Evolutionary conservation across 2,113 vertebrate species (phyloP), one percentile per base, ranked within the genome.

Genomic region (Lycaon pictus): DNA sequence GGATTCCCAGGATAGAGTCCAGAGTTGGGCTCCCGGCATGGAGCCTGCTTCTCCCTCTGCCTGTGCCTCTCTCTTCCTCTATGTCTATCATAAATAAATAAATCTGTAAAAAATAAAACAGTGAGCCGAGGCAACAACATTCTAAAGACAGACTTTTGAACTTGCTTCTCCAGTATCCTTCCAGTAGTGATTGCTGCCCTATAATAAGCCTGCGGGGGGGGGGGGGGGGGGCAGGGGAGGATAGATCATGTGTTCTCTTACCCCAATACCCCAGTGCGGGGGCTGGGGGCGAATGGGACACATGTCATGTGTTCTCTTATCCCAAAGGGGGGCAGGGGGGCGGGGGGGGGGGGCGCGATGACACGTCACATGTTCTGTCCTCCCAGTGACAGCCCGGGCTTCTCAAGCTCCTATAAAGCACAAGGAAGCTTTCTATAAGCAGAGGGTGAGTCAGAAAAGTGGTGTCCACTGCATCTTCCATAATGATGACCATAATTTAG

Each of bases 391-490:
- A 2, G 19, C 19, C 60, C 19, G 32, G 56, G 19, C 58, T 9
- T 27, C 60, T 35, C 62, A 11, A 25, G 2, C 4, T 62, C 20
- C 48, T 20, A 0, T 2, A 0, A 22, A 1, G 19, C 76, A 15
- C 25, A 3, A 22, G 20, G 74, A 32, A 69, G 60, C 13, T 9
- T 88, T 60, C 51, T 7, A 2, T 1, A 53, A 9, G 53, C 2
- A 10, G 79, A 23, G 6, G 3, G 22, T 7, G 1, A 32, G 29
- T 35, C 56, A 5, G 37, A 15, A 32, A 35, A 23, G 9, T 7
- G 0, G 32, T 0, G 37, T 55, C 11, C 60, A 5, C 60, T 4
- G 29, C 11, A 0, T 4, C 27, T n/a, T 20, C 56, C 1, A 0
- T 35, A 0, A 7, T 0, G 27, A 72, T 4, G n/a, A 58, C 19